phyloP scores from a whole-genome alignment of 2,113 vertebrate species.

The Orientallactaga bullata region DNA sequence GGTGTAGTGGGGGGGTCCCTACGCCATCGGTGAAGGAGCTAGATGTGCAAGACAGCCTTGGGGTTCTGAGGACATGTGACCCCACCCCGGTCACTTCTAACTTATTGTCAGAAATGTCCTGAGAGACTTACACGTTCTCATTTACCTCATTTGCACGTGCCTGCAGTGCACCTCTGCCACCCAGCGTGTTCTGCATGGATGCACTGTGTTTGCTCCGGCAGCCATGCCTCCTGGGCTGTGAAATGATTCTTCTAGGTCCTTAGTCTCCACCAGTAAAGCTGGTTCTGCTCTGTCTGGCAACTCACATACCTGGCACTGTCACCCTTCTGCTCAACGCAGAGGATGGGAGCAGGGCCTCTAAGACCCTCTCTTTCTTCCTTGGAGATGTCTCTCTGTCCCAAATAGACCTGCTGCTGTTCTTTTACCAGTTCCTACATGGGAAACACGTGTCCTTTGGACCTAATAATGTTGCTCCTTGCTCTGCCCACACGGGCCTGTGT shows the following conservation, averaged over 20 bases:
- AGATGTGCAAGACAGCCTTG: fast-evolving
- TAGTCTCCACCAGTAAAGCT: not conserved
- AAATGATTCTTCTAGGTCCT: not conserved
- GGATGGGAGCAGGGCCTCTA: not conserved
- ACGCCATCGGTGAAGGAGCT: not conserved
- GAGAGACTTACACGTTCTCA: not conserved
- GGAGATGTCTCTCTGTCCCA: not conserved
- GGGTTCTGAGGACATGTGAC: not conserved
- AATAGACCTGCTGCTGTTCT: fast-evolving
- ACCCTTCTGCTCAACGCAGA: not conserved
- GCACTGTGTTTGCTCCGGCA: not conserved
- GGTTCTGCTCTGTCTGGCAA: not conserved
- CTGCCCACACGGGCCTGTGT: not conserved
- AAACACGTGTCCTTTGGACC: too few relatives aligned
- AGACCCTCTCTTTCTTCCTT: not conserved
- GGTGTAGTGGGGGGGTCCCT: not conserved
- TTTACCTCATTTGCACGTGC: not conserved
- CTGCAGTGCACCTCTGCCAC: fast-evolving
- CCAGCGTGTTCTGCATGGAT: too few relatives aligned
- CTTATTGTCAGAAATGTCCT: fast-evolving
- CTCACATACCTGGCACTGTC: not conserved
- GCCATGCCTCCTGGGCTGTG: fast-evolving
- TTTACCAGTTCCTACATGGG: not conserved
- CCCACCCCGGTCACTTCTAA: fast-evolving
- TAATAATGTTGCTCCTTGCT: too few relatives aligned